Conservation (phyloP, 2,888 invertebrate genomes). For the Alcis repandata region DNA sequence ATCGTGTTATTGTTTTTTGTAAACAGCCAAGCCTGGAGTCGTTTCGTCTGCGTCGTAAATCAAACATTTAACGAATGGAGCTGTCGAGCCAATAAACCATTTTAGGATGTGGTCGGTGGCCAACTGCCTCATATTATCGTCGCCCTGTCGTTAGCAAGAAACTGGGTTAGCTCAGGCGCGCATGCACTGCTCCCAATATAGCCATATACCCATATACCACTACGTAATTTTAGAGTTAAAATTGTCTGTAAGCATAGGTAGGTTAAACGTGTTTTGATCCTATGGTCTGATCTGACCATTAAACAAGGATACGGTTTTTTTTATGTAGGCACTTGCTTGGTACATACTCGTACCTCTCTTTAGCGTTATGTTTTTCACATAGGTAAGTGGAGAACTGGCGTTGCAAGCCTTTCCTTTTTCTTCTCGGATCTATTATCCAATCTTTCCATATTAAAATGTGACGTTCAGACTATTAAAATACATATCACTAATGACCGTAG, state of each 20-base stretch:
- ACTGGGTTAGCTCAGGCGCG: slow-evolving; percentile 49
- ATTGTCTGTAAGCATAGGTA: neutral
- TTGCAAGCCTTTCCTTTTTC: too few relatives aligned
- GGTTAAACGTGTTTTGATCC: neutral
- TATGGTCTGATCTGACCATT: neutral
- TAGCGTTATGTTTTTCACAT: too few relatives aligned
- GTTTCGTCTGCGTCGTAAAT: slow-evolving; percentile 69
- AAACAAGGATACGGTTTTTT: too few relatives aligned
- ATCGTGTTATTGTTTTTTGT: slow-evolving; percentile 39
- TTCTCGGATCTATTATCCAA: too few relatives aligned
- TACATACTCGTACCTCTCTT: too few relatives aligned
- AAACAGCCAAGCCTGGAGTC: slow-evolving; percentile 53
- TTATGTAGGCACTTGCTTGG: too few relatives aligned
- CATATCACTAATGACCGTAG: too few relatives aligned
- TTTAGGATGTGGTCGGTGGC: slow-evolving; percentile 60
- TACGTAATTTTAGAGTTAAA: neutral
- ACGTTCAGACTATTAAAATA: too few relatives aligned
- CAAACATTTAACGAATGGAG: slow-evolving; percentile 73
- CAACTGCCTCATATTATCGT: slow-evolving; percentile 61
- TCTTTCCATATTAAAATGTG: too few relatives aligned
- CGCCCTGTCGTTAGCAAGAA: slow-evolving; percentile 45
- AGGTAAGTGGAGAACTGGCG: too few relatives aligned
- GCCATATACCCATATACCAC: neutral
- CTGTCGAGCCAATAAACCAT: slow-evolving; percentile 74
- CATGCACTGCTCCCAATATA: slow-evolving; percentile 37